Percentiles rank a stretch among this genome's conserved stretches.
These are phyloP conservation scores for Heteronetta atricapilla DNA, from an alignment of 2,113 vertebrate genomes.

Conservation along the genomic window DNA sequence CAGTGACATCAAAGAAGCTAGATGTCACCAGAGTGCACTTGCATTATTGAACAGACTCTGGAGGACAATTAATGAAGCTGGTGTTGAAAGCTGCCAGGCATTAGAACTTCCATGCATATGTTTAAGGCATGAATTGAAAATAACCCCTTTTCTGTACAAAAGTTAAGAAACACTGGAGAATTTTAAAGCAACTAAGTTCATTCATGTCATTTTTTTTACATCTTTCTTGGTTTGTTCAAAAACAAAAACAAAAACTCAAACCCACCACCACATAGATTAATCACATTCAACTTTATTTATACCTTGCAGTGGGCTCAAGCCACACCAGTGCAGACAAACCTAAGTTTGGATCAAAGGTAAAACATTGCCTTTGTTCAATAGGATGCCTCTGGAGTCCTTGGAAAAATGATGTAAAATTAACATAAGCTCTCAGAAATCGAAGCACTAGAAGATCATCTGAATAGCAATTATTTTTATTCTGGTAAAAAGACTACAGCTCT, in stretches of 20 bases:
- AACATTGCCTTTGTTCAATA: not conserved
- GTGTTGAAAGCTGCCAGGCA: not conserved
- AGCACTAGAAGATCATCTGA: not conserved
- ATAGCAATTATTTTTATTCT: not conserved
- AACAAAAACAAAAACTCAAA: not conserved
- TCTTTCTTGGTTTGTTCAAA: not conserved
- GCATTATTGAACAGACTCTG: not conserved
- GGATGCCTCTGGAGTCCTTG: not conserved
- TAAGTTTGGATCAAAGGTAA: not conserved
- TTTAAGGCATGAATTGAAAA: slow-evolving; percentile 31
- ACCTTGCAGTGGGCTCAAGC: not conserved
- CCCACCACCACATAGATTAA: not conserved
- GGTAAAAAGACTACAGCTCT: not conserved
- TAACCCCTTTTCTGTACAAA: not conserved
- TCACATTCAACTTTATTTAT: not conserved
- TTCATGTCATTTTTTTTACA: not conserved
- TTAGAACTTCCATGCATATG: not conserved
- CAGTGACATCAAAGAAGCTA: not conserved
- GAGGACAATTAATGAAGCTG: not conserved
- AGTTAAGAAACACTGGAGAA: not conserved
- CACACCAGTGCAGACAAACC: not conserved
- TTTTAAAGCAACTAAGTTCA: not conserved
- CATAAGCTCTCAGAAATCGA: not conserved
- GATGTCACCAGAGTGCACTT: not conserved
- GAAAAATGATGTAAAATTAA: not conserved